Conservation (phyloP, 2,113 vertebrate species). For the Delphinus delphis region DNA sequence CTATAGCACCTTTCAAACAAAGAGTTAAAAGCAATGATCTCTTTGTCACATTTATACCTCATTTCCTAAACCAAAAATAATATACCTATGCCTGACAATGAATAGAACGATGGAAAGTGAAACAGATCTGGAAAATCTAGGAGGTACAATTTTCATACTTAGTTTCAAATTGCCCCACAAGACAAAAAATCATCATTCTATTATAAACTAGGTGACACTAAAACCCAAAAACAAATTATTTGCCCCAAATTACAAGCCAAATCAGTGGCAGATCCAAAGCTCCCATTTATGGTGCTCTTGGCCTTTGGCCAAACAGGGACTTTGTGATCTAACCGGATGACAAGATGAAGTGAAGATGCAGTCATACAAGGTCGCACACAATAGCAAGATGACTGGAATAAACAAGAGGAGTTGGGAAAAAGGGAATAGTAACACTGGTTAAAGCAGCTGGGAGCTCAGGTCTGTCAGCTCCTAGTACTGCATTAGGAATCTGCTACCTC, state of each 20-base stretch:
- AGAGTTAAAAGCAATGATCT: background rate
- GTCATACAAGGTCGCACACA: background rate
- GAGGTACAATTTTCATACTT: background rate
- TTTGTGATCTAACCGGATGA: background rate
- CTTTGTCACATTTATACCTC: background rate
- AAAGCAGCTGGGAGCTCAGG: background rate
- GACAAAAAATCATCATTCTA: background rate
- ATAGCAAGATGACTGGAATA: background rate
- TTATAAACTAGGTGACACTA: background rate
- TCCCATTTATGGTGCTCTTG: background rate
- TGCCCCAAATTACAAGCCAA: background rate
- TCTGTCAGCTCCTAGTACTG: background rate
- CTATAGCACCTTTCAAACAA: background rate
- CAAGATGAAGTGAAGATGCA: background rate
- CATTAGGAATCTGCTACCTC: background rate
- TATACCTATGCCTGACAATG: background rate
- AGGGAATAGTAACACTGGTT: background rate
- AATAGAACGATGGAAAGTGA: background rate
- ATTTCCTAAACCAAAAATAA: constrained; percentile 19
- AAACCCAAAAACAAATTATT: background rate
- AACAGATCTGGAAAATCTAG: background rate
- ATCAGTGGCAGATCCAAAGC: background rate
- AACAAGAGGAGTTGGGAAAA: background rate
- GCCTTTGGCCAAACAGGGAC: background rate
- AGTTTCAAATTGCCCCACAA: background rate